Conservation (phyloP, 2,113 vertebrate species). For the Struthidea cinerea region DNA sequence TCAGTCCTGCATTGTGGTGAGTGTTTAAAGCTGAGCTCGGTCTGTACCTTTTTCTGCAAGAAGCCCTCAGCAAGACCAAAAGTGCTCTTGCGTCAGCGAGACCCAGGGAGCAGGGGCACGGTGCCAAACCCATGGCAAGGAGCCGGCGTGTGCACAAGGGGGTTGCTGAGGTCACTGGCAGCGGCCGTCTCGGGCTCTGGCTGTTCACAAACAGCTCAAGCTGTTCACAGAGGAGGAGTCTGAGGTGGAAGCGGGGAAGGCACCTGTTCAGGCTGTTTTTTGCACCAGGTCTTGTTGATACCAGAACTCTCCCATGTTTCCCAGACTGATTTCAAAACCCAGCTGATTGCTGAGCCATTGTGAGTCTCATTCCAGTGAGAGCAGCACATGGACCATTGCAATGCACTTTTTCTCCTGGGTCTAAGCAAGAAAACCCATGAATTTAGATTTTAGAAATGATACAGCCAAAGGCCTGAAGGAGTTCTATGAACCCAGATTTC, state of each 20-base stretch:
- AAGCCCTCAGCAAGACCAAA: not conserved
- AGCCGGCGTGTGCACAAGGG: accelerated
- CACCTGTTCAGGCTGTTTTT: not conserved
- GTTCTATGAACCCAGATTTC: not conserved
- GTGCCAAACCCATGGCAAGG: accelerated
- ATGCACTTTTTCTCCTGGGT: not conserved
- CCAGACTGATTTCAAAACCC: not conserved
- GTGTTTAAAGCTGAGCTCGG: not conserved
- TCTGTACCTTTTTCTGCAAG: not conserved
- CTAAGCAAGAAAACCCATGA: not conserved
- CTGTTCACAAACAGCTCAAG: not conserved
- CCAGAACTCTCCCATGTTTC: not conserved
- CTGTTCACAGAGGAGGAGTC: not conserved
- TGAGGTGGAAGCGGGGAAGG: not conserved
- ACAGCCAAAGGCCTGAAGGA: not conserved
- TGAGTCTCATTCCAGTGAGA: not conserved
- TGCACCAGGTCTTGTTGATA: not conserved
- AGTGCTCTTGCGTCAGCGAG: accelerated
- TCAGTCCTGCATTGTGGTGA: not conserved
- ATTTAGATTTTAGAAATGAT: not conserved
- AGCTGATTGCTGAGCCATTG: not conserved
- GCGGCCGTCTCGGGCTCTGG: accelerated
- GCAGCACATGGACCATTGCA: accelerated
- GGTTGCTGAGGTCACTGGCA: not conserved
- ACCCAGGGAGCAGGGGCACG: accelerated